Percentiles rank a stretch among this genome's conserved stretches.
Conservation (phyloP, 2,113 vertebrate species). For the Sinocyclocheilus anshuiensis region DNA sequence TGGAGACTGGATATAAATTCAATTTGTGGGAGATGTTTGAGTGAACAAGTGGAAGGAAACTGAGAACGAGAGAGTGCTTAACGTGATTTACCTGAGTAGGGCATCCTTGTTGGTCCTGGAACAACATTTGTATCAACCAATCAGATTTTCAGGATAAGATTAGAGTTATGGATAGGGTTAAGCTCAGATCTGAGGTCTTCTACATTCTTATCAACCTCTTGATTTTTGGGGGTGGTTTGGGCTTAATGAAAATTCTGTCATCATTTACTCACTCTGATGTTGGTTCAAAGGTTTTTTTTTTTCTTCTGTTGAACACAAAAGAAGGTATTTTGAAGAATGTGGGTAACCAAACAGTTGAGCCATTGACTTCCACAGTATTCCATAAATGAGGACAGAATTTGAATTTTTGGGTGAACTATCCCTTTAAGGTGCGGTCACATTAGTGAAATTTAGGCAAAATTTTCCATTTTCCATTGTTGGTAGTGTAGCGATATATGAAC, state of each 20-base stretch:
- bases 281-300: neutral
- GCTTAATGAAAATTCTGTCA: neutral
- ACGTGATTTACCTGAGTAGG: neutral
- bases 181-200: neutral
- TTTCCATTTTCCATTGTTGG: no score
- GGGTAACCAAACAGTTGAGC: neutral
- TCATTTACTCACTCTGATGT: neutral
- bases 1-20: neutral
- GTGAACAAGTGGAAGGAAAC: slow-evolving; percentile 4
- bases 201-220: neutral
- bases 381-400: neutral
- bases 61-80: neutral
- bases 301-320: neutral
- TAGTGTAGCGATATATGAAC: no score
- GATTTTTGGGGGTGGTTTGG: neutral
- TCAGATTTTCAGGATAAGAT: neutral
- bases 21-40: neutral
- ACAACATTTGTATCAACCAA: neutral
- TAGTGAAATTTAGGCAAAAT: no score
- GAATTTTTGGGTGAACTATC: neutral
- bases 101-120: neutral
- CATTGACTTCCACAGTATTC: no score
- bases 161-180: neutral
- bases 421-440: neutral
- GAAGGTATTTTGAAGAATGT: neutral